Conservation (phyloP, 1,140 invertebrate species). For the Hestina assimilis region DNA sequence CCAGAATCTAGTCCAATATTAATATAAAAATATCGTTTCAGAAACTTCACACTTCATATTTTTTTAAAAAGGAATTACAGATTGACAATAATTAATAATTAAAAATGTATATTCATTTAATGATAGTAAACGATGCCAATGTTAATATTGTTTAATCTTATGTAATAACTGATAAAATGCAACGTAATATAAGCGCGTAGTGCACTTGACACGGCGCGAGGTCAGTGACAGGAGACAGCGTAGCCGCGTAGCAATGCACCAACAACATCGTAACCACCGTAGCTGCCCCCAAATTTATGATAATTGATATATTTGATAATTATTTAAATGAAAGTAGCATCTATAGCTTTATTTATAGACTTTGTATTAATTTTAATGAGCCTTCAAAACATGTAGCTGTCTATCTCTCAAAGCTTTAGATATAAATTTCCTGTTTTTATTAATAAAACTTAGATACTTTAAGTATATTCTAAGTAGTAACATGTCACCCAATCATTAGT, state of each 20-base stretch:
- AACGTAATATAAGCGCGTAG: slow-evolving; percentile 26
- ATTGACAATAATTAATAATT: neutral
- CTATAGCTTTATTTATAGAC: neutral
- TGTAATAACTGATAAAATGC: slow-evolving; percentile 20
- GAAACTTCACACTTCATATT: too few species aligned
- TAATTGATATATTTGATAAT: neutral
- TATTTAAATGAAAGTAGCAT: neutral
- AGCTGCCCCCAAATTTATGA: slow-evolving; percentile 8
- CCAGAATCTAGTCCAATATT: too few species aligned
- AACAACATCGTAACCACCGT: slow-evolving; percentile 3
- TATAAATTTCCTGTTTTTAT: too few species aligned
- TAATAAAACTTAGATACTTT: too few species aligned
- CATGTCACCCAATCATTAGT: too few species aligned
- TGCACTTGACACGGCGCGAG: slow-evolving; percentile 61
- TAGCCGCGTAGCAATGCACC: slow-evolving; percentile 31
- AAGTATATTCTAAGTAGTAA: too few species aligned
- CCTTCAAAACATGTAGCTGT: too few species aligned
- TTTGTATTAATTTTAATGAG: too few species aligned
- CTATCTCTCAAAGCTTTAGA: too few species aligned
- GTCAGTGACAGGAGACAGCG: slow-evolving; percentile 61
- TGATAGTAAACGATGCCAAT: neutral
- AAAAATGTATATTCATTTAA: neutral
- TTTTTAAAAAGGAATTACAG: too few species aligned
- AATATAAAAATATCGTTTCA: too few species aligned
- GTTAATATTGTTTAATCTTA: neutral